Percentiles rank a stretch among this genome's conserved stretches.
These are phyloP conservation scores for Uromys caudimaculatus DNA, from an alignment of 2,797 vertebrate genomes.

Conservation along the genomic window DNA sequence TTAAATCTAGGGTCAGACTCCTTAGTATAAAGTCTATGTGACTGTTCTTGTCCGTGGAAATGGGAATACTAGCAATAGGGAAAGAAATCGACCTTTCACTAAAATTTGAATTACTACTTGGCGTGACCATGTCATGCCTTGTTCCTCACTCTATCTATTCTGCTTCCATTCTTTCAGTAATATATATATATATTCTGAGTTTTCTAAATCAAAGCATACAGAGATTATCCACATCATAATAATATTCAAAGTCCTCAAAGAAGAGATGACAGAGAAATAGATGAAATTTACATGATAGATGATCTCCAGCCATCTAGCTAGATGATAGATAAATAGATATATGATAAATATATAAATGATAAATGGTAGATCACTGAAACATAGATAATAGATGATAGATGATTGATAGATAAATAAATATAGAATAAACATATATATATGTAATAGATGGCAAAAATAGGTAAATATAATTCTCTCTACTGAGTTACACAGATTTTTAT, in stretches of 20 bases:
- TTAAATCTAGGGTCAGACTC: neutral
- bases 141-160: neutral
- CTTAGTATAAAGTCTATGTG: neutral
- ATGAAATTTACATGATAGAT: neutral
- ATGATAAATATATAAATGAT: neutral
- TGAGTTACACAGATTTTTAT: neutral
- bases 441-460: neutral
- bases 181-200: neutral
- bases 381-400: neutral
- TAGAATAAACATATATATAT: neutral
- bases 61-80: neutral
- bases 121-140: neutral
- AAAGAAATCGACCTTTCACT: neutral
- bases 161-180: neutral
- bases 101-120: neutral
- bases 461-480: neutral
- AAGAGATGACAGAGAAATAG: neutral
- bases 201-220: neutral
- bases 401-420: neutral
- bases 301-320: neutral
- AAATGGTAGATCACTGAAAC: too few relatives aligned
- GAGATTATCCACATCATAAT: neutral
- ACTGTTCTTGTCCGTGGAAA: neutral
- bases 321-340: neutral
- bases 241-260: neutral